Evolutionary conservation across 2,888 invertebrate species (phyloP).

Genomic region (Polymixis flavicincta): DNA sequence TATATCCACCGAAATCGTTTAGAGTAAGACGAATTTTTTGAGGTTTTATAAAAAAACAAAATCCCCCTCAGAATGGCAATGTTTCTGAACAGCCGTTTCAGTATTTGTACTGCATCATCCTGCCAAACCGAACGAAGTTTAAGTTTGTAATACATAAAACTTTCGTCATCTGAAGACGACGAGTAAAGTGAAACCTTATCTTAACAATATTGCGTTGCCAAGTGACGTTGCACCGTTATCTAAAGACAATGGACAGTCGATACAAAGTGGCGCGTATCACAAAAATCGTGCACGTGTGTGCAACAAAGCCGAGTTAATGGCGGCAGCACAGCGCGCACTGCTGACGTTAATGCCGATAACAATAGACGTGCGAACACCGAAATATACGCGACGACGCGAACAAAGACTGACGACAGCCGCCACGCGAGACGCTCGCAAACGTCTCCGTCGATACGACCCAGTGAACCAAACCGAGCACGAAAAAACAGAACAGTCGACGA

Average conservation of each 20-base stretch:
- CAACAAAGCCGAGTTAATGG: conserved; percentile 58
- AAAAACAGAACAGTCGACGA: conserved; percentile 76
- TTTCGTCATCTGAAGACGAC: conserved; percentile 25
- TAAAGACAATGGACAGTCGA: conserved; percentile 65
- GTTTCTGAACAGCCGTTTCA: conserved; percentile 15
- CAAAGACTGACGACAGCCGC: conserved; percentile 59
- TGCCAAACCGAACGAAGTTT: conserved; percentile 23
- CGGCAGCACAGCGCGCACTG: conserved; percentile 38
- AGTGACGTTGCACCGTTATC: conserved; percentile 61
- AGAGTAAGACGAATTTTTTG: conserved; percentile 30
- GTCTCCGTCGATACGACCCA: conserved; percentile 31
- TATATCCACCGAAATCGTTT: conserved; percentile 22
- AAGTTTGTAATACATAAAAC: conserved; percentile 40
- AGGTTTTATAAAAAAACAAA: conserved; percentile 25
- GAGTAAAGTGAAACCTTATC: conserved; percentile 50
- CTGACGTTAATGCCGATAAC: conserved; percentile 62
- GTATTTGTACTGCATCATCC: conserved; percentile 42
- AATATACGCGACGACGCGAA: conserved; percentile 44
- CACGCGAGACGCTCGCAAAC: conserved; percentile 28
- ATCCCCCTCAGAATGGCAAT: background rate
- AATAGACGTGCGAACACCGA: conserved; percentile 58
- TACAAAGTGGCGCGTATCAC: conserved; percentile 59
- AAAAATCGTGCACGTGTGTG: conserved; percentile 59
- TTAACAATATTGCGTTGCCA: conserved; percentile 51
- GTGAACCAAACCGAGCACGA: conserved; percentile 61